These are phyloP conservation scores for Drosophila nannoptera DNA, from an alignment of 1,140 invertebrate genomes.

Conservation along the genomic window DNA sequence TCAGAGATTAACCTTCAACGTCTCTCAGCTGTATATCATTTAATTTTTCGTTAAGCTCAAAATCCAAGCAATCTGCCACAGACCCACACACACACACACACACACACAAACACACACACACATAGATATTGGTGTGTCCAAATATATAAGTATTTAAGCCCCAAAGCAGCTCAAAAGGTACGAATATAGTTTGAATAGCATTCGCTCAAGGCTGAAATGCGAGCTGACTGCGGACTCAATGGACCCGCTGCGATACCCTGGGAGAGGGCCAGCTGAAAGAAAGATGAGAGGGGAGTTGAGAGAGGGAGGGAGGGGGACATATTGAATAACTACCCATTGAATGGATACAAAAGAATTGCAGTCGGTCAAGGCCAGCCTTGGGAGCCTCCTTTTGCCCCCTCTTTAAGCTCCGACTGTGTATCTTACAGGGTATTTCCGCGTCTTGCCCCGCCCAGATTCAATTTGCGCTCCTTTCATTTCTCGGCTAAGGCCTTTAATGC, in stretches of 20 bases:
- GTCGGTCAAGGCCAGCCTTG: no score
- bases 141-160: background rate
- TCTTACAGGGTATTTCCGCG: background rate
- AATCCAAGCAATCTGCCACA: constrained; percentile 49
- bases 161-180: constrained; percentile 33
- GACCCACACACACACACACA: background rate
- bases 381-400: no score
- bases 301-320: no score
- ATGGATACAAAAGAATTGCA: no score
- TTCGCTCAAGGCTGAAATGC: constrained; percentile 30
- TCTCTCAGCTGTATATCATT: constrained; percentile 58
- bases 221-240: constrained; percentile 3
- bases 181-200: constrained; percentile 40
- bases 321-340: no score
- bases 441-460: background rate
- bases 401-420: background rate
- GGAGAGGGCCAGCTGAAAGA: background rate
- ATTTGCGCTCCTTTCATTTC: background rate
- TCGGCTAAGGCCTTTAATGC: background rate
- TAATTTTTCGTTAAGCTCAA: constrained; percentile 66
- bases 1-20: constrained; percentile 69
- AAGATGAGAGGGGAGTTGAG: background rate
- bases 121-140: background rate
- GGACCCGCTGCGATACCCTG: background rate
- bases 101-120: background rate